These are phyloP conservation scores for Phytoseiulus persimilis DNA, from an alignment of 2,888 invertebrate genomes.

Conservation along the genomic window DNA sequence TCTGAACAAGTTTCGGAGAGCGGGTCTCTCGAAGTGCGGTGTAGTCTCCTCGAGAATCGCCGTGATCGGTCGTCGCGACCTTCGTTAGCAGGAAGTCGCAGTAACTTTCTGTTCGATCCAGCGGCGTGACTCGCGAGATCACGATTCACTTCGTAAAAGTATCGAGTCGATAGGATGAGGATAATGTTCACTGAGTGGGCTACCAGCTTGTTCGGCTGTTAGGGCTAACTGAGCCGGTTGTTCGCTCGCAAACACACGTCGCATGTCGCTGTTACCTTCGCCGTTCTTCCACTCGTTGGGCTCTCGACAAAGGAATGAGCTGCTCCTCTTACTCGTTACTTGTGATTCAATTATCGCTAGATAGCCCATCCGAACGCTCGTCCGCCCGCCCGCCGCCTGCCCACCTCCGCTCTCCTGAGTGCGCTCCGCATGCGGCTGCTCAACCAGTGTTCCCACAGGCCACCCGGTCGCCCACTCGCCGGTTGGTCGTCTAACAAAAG, in stretches of 20 bases:
- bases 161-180: background rate
- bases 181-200: background rate
- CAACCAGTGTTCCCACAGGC: background rate
- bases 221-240: background rate
- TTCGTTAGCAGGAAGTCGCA: background rate
- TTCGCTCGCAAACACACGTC: background rate
- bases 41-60: too few relatives aligned
- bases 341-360: conserved; percentile 5
- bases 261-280: background rate
- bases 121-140: background rate
- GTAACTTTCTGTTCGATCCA: background rate
- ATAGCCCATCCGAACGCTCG: background rate
- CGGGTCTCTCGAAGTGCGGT: too few relatives aligned
- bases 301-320: background rate
- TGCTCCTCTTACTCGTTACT: background rate
- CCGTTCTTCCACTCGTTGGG: background rate
- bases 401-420: background rate
- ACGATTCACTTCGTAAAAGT: background rate
- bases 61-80: too few relatives aligned
- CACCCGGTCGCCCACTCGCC: background rate
- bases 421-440: background rate
- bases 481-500: background rate
- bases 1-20: too few relatives aligned
- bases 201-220: background rate
- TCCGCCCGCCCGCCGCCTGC: background rate